phyloP scores from a whole-genome alignment of 2,888 invertebrate genomes.

The Xanthia togata region DNA sequence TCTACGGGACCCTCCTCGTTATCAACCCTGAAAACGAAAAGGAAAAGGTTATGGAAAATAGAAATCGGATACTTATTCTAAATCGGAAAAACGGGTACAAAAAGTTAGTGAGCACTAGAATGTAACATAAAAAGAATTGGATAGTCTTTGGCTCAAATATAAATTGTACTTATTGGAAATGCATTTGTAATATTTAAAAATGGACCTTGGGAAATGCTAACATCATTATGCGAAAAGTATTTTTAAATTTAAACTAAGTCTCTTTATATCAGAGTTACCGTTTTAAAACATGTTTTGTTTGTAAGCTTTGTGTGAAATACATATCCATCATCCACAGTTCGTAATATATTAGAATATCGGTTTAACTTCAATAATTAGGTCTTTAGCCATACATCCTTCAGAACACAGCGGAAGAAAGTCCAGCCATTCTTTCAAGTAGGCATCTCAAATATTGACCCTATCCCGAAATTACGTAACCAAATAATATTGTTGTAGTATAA shows the following conservation, averaged over 20 bases:
- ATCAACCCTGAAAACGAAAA: conserved; percentile 70
- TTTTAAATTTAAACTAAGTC: not conserved
- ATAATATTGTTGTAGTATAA: not conserved
- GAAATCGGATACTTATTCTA: not conserved
- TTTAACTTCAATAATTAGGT: too few relatives aligned
- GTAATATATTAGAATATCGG: not conserved
- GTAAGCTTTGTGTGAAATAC: not conserved
- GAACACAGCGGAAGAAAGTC: not conserved
- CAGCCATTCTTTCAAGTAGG: not conserved
- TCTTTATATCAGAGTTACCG: not conserved
- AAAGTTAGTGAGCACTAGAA: not conserved
- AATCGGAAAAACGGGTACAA: not conserved
- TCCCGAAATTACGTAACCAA: not conserved
- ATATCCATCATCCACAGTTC: not conserved
- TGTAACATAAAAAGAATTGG: not conserved
- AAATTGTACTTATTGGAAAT: not conserved
- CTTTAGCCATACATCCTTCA: not conserved
- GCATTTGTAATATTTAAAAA: not conserved
- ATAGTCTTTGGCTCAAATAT: not conserved
- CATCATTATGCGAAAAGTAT: not conserved
- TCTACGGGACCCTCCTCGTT: conserved; percentile 73
- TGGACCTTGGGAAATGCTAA: not conserved
- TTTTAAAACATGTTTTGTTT: not conserved
- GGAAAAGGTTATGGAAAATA: too few relatives aligned
- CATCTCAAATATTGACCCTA: not conserved